Conservation (phyloP, 2,113 vertebrate genomes). For the Hymenochirus boettgeri region DNA sequence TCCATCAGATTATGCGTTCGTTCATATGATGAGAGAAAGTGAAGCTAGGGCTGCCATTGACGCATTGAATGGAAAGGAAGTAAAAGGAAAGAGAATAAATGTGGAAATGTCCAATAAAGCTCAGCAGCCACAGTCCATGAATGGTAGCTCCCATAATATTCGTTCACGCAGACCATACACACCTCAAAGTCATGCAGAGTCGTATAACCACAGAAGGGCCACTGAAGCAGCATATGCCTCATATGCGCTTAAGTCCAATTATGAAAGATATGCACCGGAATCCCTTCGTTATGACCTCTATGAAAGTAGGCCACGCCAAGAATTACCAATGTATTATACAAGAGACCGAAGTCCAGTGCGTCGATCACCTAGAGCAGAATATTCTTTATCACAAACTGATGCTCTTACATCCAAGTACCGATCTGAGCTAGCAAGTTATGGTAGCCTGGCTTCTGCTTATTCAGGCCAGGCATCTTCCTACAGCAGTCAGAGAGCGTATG, state of each 20-base stretch:
- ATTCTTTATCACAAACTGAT: conserved; percentile 45
- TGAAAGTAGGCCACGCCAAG: conserved; percentile 53
- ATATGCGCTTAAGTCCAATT: conserved; percentile 56
- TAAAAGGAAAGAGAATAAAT: conserved; percentile 90
- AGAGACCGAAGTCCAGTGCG: conserved; percentile 69
- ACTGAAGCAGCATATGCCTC: conserved; percentile 53
- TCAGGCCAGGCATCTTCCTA: conserved; percentile 61
- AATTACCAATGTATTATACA: conserved; percentile 63
- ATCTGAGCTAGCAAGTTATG: conserved; percentile 28
- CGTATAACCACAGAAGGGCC: conserved; percentile 49
- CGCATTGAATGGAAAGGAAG: conserved; percentile 90
- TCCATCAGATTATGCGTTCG: conserved; percentile 92
- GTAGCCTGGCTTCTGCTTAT: conserved; percentile 44
- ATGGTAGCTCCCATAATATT: conserved; percentile 55
- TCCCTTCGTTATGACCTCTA: conserved; percentile 57
- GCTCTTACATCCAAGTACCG: conserved; percentile 62
- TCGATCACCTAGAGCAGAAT: conserved; percentile 59
- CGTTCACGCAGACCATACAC: conserved; percentile 60
- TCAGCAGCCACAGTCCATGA: conserved; percentile 77
- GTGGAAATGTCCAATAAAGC: conserved; percentile 95
- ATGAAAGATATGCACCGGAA: conserved; percentile 60
- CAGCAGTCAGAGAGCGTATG: conserved; percentile 61
- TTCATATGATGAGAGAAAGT: conserved; percentile 98
- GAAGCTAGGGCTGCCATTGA: conserved; percentile 93
- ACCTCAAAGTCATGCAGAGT: conserved; percentile 50